These are phyloP conservation scores for Xylocampa areola DNA, from an alignment of 2,888 invertebrate species.

Conservation along the genomic window DNA sequence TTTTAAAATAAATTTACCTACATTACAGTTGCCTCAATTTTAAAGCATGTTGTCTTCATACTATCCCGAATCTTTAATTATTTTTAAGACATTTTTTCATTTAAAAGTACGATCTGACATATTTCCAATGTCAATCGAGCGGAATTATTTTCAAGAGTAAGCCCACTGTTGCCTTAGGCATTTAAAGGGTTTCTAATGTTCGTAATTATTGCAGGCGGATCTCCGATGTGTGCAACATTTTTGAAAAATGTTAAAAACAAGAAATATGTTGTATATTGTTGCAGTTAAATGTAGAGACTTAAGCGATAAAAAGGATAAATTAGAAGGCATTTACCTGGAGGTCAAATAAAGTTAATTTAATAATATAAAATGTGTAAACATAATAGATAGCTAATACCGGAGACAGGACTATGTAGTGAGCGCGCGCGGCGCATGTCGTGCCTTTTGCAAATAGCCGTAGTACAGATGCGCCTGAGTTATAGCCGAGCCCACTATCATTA, in stretches of 20 bases:
- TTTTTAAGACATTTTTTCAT: too few species aligned
- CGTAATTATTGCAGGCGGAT: constrained; percentile 43
- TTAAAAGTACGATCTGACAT: too few species aligned
- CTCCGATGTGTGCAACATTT: constrained; percentile 27
- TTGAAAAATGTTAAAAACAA: constrained; percentile 17
- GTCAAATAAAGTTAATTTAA: constrained; percentile 27
- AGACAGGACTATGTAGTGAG: constrained; percentile 44
- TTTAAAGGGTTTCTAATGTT: constrained; percentile 44
- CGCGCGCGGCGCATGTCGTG: constrained; percentile 79
- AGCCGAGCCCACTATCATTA: constrained; percentile 89
- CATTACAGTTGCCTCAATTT: too few species aligned
- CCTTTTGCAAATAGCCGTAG: constrained; percentile 88
- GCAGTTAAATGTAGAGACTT: constrained; percentile 16
- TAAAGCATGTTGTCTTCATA: too few species aligned
- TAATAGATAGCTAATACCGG: constrained; percentile 38
- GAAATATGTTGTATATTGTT: constrained; percentile 14
- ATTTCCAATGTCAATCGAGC: too few species aligned
- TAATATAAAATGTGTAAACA: constrained; percentile 34
- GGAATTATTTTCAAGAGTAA: too few species aligned
- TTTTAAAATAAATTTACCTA: too few species aligned
- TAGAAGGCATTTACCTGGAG: constrained; percentile 2
- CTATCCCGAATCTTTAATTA: too few species aligned
- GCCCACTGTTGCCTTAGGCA: constrained; percentile 56
- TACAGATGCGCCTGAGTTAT: constrained; percentile 90
- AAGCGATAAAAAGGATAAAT: constrained; percentile 19